Base-by-base conservation (phyloP, 2,797 vertebrate genomes). In the Glossophaga mutica region DNA sequence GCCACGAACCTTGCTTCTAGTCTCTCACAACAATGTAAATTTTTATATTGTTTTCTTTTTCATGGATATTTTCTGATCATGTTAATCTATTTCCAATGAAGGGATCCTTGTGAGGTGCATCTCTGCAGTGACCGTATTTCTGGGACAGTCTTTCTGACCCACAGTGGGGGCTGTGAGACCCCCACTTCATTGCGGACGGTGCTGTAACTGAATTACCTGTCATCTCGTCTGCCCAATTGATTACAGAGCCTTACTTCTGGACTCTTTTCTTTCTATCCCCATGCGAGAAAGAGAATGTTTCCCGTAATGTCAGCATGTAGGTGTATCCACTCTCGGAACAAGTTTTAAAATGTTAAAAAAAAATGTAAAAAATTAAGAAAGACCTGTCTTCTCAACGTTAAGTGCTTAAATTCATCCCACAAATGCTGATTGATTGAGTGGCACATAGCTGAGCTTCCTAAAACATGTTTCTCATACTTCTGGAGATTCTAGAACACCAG, bases 181-280 rank as follows among this genome's bases (percentile, higher is more conserved):
- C 96, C 96, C 96, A 95, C 97, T 97, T 65, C 97, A 93, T 97
- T 95, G 96, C 97, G 95, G 95, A 97, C 97, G 98, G 98, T 98
- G 98, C 98, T 98, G 98, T 98, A 94, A 97, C 95, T 96, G 95
- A 96, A 97, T 98, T 97, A 96, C 96, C 96, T 96, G 95, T 97
- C 96, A 78, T 97, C 96, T 97, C 96, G 92, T 88, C 78, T 65
- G 84, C 73, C 71, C 96, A 62, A 97, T 82, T 59, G 68, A 96
- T 95, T 92, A 96, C 68, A 96, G 67, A 94, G 92, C 95, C 98
- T 95, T 97, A 88, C 85, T 97, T 98, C 97, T 98, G 97, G 98
- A 97, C 97, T 98, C 98, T 98, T 98, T 98, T 98, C 98, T 98
- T 98, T 98, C 98, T 98, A 97, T 98, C 95, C 95, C 67, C 81